Evolutionary conservation across 2,113 vertebrate species (phyloP), one percentile per base, ranked within the genome.

Genomic region (Ancistrus triradiatus): DNA sequence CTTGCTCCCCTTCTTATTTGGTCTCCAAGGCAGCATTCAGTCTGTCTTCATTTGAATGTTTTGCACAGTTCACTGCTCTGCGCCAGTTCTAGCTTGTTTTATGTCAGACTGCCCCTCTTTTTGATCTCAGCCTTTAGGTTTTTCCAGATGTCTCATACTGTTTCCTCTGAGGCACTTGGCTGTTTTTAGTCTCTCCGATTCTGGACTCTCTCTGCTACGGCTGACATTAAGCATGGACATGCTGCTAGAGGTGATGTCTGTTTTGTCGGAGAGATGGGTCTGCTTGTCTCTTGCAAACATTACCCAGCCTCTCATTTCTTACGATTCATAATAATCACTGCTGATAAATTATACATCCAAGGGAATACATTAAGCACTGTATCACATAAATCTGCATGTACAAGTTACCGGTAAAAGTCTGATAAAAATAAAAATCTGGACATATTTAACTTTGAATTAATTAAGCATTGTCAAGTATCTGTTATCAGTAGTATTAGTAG

Each of bases 291-390:
- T 49, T 55, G 57, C 55, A 43, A 71, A 66, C 61, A 57, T 75
- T 61, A 63, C 62, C 64, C 57, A 50, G 66, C 69, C 35, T 27
- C 49, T 73, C 71, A 37, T 80, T 78, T 76, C 75, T 69, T 77
- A 81, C 81, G 75, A 85, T 78, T 78, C 72, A 74, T 74, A 80
- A 79, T 88, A 87, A 88, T 90, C 82, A 80, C 78, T 80, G 80
- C 66, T 82, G 79, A 75, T 88, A 75, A 90, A 90, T 89, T 86
- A 87, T 89, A 87, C 86, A 88, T 90, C 85, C 81, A 88, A 90
- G 82, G 76, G 86, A 87, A 88, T 88, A 17, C 19, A 46, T 65
- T 50, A 66, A 46, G 57, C 31, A 61, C 56, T 66, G 48, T 69
- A 37, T 63, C 50, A 56, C 38, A 40, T 28, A 53, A 63, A 60